Conservation (phyloP, 2,113 vertebrate species). For the Pagrus major region DNA sequence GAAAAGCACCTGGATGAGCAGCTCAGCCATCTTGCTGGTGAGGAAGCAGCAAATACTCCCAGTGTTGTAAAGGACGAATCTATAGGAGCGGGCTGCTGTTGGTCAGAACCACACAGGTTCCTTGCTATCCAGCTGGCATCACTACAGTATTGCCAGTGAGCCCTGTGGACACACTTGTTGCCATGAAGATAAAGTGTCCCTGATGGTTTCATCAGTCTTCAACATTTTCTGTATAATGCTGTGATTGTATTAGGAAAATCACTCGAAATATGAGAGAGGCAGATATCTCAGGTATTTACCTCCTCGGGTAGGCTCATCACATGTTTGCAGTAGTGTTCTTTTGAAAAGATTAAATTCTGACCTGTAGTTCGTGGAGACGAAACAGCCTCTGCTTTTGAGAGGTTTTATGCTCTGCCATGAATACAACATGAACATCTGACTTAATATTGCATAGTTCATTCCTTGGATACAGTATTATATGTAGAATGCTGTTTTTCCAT, state of each 20-base stretch:
- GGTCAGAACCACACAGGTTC: neutral
- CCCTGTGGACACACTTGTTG: neutral
- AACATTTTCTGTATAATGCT: too few species aligned
- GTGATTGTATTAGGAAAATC: too few species aligned
- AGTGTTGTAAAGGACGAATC: neutral
- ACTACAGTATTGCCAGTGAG: neutral
- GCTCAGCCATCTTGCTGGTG: neutral
- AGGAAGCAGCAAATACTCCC: neutral
- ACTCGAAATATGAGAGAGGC: neutral
- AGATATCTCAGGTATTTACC: neutral
- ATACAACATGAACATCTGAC: neutral
- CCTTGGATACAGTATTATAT: neutral
- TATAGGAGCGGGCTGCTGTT: neutral
- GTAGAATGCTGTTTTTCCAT: too few species aligned
- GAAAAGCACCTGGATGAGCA: neutral
- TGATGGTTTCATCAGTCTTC: too few species aligned
- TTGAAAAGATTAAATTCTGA: neutral
- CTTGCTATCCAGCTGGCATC: neutral
- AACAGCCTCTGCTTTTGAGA: neutral
- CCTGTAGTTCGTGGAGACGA: neutral
- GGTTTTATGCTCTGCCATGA: neutral
- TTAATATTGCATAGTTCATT: neutral
- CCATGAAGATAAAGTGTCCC: neutral
- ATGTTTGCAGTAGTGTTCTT: neutral
- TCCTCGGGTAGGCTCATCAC: too few species aligned